Evolutionary conservation across 2,797 vertebrate genomes (phyloP), one percentile per base, ranked within the genome.

Genomic region (Mus caroli): DNA sequence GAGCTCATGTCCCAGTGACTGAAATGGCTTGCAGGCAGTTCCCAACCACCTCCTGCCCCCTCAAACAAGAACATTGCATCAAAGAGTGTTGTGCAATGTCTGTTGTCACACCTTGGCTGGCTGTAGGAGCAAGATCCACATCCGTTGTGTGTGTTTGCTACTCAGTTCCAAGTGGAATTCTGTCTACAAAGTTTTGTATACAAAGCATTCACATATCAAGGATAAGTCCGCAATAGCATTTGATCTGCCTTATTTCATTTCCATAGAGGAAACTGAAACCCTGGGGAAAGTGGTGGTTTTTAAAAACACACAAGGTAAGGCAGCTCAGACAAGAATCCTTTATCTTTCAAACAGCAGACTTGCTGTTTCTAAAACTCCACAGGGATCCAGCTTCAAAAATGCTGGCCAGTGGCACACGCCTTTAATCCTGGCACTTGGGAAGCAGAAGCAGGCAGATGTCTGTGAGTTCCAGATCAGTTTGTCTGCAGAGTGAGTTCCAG

Each of bases 1-100:
- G 96, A 98, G 94, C 96, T 98, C 97, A 97, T 75, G 82, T 73
- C 77, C 64, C 82, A 93, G 52, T 37, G 87, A 91, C 97, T 76
- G 82, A 85, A 97, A 96, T 46, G 97, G 94, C 91, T 97, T 96
- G 93, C 93, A 67, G 87, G 76, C 78, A 89, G 78, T 82, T 97
- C 92, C 96, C 94, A 95, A 60, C 94, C 96, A 37, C 11, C 79
- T 94, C 90, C 28, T 20, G 6, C 77, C 91, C 91, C 14, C 69
- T 40, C 24, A 94, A 97, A 69, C 87, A 96, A 96, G 92, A 97
- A 71, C 58, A 80, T 96, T 93, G 77, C 79, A 60, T 58, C 37
- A 50, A 87, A 86, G 34, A 22, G 3, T 6, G 6, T 60, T 93
- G 43, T 90, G 54, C 84, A 94, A 93, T 82, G 34, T 60, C 83